phyloP scores from a whole-genome alignment of 2,113 vertebrate genomes.

The Podarcis raffonei region DNA sequence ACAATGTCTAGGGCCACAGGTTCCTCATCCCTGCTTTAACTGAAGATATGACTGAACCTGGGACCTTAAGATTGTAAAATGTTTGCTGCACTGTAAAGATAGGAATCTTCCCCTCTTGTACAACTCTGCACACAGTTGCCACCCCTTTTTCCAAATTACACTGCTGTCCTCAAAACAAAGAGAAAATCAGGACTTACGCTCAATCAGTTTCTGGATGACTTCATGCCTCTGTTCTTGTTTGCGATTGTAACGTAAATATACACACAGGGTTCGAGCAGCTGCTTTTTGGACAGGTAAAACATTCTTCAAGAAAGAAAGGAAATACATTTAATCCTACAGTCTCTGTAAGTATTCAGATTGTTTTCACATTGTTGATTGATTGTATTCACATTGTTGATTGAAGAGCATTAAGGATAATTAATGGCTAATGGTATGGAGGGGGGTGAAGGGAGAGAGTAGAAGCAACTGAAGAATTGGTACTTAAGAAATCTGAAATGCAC shows the following conservation, averaged over 20 bases:
- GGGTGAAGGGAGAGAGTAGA: not conserved
- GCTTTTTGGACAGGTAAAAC: slow-evolving; percentile 94
- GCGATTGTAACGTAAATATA: slow-evolving; percentile 91
- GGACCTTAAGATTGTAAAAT: not conserved
- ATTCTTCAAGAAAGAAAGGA: slow-evolving; percentile 80
- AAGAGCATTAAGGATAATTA: not conserved
- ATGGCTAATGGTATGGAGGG: not conserved
- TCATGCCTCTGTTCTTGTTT: slow-evolving; percentile 94
- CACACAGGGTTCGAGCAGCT: slow-evolving; percentile 90
- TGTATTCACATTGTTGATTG: not conserved
- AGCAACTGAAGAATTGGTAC: not conserved
- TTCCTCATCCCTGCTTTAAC: not conserved
- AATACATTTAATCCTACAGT: slow-evolving; percentile 36
- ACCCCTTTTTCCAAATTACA: slow-evolving; percentile 24
- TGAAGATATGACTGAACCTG: not conserved
- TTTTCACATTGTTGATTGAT: not conserved
- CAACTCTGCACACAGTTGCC: not conserved
- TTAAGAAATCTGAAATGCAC: not conserved
- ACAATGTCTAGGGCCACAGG: not conserved
- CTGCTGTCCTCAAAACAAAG: slow-evolving; percentile 21
- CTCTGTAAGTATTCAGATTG: not conserved
- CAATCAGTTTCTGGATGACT: slow-evolving; percentile 89
- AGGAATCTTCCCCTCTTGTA: not conserved
- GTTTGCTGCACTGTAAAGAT: not conserved
- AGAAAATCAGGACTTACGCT: slow-evolving; percentile 80